Base-by-base conservation (phyloP, 2,797 vertebrate species). In the Mus spretus region DNA sequence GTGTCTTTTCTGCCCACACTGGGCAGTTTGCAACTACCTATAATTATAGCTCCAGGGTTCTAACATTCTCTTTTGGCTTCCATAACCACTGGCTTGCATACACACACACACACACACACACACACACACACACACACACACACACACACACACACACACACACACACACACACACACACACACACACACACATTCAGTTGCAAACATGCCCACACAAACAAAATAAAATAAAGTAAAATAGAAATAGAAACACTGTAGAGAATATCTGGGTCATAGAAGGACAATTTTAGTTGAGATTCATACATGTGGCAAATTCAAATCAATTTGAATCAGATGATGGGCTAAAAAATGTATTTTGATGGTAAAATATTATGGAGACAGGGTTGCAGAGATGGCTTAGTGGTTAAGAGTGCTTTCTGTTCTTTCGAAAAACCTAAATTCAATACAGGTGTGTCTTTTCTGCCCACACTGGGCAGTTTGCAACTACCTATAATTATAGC, bases 231-330 rank as follows among this genome's bases (percentile, higher is more conserved):
- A 40, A 86, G 28, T 67, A 55, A 53, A 87, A 55, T 26, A 72
- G 7, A 87, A 87, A 31, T 24, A 24, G 77, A 80, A 94, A 44
- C 13, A 15, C 19, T 61, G 4, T 81, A 26, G 31, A 31, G 8
- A 89, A 61, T 59, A 70, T 63, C 13, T 75, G 3, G 13, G n/a
- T 95, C 40, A 28, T n/a, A 20, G 72, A 79, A 61, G 57, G 28
- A 93, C 75, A 90, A 40, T 34, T 94, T 14, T 70, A 55, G 4
- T 47, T 93, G 67, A 78, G 28, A 93, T 34, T 85, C 17, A 12
- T n/a, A 13, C 1, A 26, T 72, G 19, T 74, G 53, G 1, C 7
- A 47, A 15, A 57, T 47, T 72, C 59, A 75, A 82, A 40, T 47
- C 15, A 83, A 74, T 74, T 94, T 19, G 72, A 14, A 65, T 17